A percentile compares a stretch with the other conserved stretches of the same genome.
Evolutionary conservation across 2,797 vertebrate species (phyloP).

Genomic region (Liparis tanakae): DNA sequence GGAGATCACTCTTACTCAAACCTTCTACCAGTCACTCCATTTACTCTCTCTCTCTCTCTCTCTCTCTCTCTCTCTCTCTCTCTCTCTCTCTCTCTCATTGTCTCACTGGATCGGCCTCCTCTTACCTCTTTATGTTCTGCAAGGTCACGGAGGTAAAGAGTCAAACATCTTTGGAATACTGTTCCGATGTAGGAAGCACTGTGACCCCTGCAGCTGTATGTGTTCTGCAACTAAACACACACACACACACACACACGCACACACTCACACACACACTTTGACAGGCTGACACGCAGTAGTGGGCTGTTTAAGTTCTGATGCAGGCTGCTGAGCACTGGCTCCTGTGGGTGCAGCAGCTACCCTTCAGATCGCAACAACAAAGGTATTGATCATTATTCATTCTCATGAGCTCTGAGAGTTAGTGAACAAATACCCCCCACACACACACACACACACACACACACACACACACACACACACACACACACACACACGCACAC

Average conservation of each 20-base stretch:
- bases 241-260: conserved; percentile 19
- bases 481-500: not conserved
- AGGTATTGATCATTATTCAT: conserved; percentile 63
- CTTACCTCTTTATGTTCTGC: conserved; percentile 23
- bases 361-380: conserved; percentile 52
- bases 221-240: not conserved
- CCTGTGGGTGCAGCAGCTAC: conserved; percentile 27
- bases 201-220: conserved; percentile 14
- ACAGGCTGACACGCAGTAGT: conserved; percentile 1
- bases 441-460: too few relatives aligned
- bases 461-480: too few relatives aligned
- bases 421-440: conserved; percentile 2
- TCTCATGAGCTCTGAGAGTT: conserved; percentile 22
- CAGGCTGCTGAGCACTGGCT: conserved; percentile 14
- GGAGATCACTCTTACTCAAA: conserved; percentile 17
- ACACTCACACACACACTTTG: conserved; percentile 3
- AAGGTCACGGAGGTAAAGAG: conserved; percentile 27
- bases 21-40: conserved; percentile 20
- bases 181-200: not conserved
- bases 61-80: not conserved
- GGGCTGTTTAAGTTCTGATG: conserved; percentile 30
- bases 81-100: not conserved
- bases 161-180: conserved; percentile 11
- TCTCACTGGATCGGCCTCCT: conserved; percentile 13
- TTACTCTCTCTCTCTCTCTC: conserved; percentile 11